These are phyloP conservation scores for Halcyon chelicuti DNA, from an alignment of 2,797 vertebrate genomes.

Conservation along the genomic window DNA sequence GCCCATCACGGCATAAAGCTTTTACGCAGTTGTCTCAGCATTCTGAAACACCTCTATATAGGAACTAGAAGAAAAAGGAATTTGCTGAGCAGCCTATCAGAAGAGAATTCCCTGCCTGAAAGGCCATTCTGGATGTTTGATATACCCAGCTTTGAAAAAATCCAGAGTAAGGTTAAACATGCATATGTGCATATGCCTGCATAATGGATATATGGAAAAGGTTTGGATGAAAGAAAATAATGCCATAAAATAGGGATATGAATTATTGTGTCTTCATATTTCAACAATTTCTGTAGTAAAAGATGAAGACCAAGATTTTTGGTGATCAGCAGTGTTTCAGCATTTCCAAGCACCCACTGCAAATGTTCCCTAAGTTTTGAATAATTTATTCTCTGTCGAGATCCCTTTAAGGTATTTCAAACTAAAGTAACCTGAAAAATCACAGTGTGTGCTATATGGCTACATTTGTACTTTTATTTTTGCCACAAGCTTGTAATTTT, in stretches of 20 bases:
- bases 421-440: not conserved
- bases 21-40: not conserved
- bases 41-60: not conserved
- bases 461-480: not conserved
- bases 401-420: not conserved
- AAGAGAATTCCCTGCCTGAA: not conserved
- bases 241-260: not conserved
- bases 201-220: not conserved
- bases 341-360: not conserved
- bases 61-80: not conserved
- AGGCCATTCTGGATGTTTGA: not conserved
- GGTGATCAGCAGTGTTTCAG: not conserved
- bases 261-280: not conserved
- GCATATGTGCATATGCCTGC: fast-evolving
- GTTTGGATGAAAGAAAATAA: not conserved
- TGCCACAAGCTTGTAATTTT: constrained; percentile 38
- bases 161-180: not conserved
- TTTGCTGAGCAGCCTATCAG: not conserved
- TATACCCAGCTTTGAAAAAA: not conserved
- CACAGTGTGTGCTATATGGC: not conserved
- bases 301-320: not conserved
- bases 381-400: not conserved
- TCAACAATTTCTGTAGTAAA: not conserved
- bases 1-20: not conserved
- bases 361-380: not conserved